These are phyloP conservation scores for Macroramphosus scolopax DNA, from an alignment of 2,797 vertebrate genomes.

Conservation along the genomic window DNA sequence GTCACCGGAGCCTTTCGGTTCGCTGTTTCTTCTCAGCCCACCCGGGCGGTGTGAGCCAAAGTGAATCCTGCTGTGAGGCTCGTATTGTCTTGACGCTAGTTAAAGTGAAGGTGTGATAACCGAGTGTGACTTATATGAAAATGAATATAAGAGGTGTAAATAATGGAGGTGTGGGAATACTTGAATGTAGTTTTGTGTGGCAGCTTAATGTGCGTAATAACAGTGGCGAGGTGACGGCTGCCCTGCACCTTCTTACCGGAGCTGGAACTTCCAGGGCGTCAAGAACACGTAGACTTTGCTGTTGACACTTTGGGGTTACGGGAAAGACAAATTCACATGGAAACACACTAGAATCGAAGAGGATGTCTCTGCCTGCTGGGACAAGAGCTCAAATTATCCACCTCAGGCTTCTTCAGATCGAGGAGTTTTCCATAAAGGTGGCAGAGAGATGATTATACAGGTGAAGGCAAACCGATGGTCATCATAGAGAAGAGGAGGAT, in stretches of 20 bases:
- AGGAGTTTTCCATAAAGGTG: too few relatives aligned
- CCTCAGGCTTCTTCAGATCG: too few relatives aligned
- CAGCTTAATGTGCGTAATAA: too few relatives aligned
- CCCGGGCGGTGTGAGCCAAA: conserved; percentile 9
- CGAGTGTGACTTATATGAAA: conserved; percentile 23
- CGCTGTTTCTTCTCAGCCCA: conserved; percentile 17
- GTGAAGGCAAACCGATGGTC: too few relatives aligned
- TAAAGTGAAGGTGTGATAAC: conserved; percentile 27
- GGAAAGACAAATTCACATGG: neutral
- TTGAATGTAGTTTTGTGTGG: conserved; percentile 1
- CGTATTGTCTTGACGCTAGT: conserved; percentile 10
- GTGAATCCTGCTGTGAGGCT: conserved; percentile 17
- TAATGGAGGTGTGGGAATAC: conserved; percentile 19
- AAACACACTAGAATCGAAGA: neutral
- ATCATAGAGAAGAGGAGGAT: too few relatives aligned
- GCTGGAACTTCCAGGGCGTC: too few relatives aligned
- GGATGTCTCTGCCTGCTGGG: too few relatives aligned
- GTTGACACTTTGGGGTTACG: neutral
- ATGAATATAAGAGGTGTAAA: conserved; percentile 32
- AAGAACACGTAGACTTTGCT: neutral
- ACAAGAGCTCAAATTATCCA: too few relatives aligned
- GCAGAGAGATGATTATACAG: too few relatives aligned
- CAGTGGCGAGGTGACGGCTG: too few relatives aligned
- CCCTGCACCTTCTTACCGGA: too few relatives aligned
- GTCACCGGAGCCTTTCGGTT: conserved; percentile 27